Conservation (phyloP, 2,888 invertebrate genomes). For the Seira ritae region DNA sequence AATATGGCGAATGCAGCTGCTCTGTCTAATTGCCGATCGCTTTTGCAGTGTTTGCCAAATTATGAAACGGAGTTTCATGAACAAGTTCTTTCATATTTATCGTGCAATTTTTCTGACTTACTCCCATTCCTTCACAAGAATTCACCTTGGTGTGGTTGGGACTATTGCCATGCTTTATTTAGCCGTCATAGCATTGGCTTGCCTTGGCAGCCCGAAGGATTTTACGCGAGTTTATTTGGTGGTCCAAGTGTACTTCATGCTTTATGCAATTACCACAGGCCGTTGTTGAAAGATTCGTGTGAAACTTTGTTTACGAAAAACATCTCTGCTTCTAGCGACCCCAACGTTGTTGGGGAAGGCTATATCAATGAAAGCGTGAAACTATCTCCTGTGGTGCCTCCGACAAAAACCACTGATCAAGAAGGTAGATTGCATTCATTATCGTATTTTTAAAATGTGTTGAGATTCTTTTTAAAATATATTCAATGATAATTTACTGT, state of each 20-base stretch:
- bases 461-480: too few relatives aligned
- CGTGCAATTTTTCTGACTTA: conserved; percentile 64
- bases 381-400: conserved; percentile 3
- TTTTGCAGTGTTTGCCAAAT: conserved; percentile 62
- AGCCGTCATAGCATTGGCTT: conserved; percentile 66
- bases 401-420: conserved; percentile 13
- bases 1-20: not conserved
- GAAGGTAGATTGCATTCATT: too few relatives aligned
- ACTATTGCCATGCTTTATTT: conserved; percentile 66
- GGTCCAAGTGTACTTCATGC: conserved; percentile 68
- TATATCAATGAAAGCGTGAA: conserved; percentile 49
- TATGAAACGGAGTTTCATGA: conserved; percentile 38
- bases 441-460: too few relatives aligned
- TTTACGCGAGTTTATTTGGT: conserved; percentile 71
- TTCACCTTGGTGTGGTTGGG: conserved; percentile 71
- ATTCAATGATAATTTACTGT: too few relatives aligned
- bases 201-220: conserved; percentile 72
- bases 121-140: conserved; percentile 61
- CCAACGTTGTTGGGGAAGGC: conserved; percentile 25
- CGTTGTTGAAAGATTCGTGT: conserved; percentile 64
- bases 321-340: not conserved
- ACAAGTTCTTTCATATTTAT: conserved; percentile 48
- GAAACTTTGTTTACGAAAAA: conserved; percentile 36
- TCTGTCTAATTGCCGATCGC: conserved; percentile 42
- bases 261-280: conserved; percentile 69